Conservation (phyloP, 2,797 vertebrate genomes). For the Ficedula albicollis region DNA sequence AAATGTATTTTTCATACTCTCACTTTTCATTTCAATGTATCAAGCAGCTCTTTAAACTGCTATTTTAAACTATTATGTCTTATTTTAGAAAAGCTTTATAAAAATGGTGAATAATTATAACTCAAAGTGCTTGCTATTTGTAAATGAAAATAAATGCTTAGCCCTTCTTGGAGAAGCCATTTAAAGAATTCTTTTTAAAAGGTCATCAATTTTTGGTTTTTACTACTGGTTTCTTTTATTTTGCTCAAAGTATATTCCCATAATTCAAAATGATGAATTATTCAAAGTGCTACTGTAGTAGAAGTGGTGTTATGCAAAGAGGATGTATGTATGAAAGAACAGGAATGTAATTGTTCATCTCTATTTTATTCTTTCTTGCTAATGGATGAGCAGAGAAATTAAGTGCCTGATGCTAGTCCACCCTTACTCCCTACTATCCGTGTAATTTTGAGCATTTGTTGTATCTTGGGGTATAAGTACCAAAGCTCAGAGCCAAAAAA, state of each 20-base stretch:
- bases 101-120: slow-evolving; percentile 59
- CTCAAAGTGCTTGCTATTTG: slow-evolving; percentile 41
- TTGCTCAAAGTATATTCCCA: neutral
- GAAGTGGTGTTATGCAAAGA: neutral
- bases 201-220: neutral
- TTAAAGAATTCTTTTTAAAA: slow-evolving; percentile 33
- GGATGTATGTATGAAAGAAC: neutral
- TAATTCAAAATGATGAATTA: neutral
- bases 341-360: neutral
- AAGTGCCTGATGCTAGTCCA: neutral
- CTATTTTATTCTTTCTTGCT: neutral
- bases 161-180: neutral
- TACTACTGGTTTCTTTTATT: neutral
- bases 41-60: slow-evolving; percentile 19
- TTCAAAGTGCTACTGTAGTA: neutral
- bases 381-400: neutral
- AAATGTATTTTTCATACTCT: slow-evolving; percentile 38
- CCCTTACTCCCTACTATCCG: neutral
- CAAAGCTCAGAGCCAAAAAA: too few species aligned
- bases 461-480: neutral
- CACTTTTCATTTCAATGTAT: slow-evolving; percentile 42
- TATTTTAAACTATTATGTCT: slow-evolving; percentile 40
- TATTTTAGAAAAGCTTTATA: slow-evolving; percentile 58
- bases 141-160: slow-evolving; percentile 65
- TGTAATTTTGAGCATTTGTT: neutral